Percentiles rank a stretch among this genome's conserved stretches.
These are phyloP conservation scores for Bos javanicus DNA, from an alignment of 2,113 vertebrate genomes.

Conservation along the genomic window DNA sequence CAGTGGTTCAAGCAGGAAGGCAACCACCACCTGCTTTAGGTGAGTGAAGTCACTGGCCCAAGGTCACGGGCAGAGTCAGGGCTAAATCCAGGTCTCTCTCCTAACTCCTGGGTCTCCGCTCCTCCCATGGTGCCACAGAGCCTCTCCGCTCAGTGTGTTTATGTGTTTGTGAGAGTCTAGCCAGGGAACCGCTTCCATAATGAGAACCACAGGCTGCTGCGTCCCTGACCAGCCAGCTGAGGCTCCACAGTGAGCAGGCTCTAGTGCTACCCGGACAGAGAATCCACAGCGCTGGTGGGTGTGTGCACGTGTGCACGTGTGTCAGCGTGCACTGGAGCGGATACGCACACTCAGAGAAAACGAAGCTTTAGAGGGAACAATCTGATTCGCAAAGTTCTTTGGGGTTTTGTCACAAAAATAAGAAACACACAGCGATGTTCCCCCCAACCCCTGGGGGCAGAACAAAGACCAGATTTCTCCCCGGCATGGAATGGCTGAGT, in stretches of 20 bases:
- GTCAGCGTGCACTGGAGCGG: background rate
- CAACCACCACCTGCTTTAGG: background rate
- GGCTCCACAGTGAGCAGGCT: background rate
- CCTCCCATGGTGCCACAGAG: background rate
- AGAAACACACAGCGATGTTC: background rate
- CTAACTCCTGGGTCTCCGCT: fast-evolving
- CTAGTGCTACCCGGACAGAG: fast-evolving
- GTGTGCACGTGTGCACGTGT: fast-evolving
- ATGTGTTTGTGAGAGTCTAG: background rate
- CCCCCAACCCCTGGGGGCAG: background rate
- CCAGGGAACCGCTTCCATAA: background rate
- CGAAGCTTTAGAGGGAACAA: background rate
- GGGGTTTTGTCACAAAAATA: background rate
- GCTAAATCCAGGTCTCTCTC: background rate
- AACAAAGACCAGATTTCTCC: slow-evolving; percentile 19
- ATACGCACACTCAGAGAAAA: background rate
- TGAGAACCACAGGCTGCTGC: background rate
- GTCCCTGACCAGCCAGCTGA: fast-evolving
- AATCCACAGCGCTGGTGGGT: fast-evolving
- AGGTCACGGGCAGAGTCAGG: background rate
- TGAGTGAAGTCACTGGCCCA: background rate
- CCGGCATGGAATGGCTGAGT: background rate
- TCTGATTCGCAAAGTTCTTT: background rate
- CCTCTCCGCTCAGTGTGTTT: background rate
- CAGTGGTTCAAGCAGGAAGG: background rate